These are phyloP conservation scores for Agrochola lychnidis DNA, from an alignment of 2,888 invertebrate genomes.

Conservation along the genomic window DNA sequence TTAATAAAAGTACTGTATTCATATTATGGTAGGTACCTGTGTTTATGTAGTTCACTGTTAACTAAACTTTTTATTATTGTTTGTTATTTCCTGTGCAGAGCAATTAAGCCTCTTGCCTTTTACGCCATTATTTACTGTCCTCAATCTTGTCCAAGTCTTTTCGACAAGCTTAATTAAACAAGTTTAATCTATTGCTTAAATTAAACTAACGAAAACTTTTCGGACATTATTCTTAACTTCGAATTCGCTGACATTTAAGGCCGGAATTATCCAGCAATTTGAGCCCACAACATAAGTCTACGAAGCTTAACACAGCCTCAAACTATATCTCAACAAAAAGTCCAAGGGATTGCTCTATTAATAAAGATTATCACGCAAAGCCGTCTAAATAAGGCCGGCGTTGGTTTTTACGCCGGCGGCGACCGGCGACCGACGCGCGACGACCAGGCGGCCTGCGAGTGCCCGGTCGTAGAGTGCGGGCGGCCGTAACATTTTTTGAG, in stretches of 20 bases:
- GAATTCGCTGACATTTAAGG: conserved; percentile 21
- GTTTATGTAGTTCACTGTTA: conserved; percentile 2
- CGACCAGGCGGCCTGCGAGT: not conserved
- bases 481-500: conserved; percentile 49
- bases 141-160: conserved; percentile 32
- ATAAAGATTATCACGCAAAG: conserved; percentile 62
- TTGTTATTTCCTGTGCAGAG: not conserved
- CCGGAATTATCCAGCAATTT: conserved; percentile 39
- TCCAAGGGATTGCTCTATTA: conserved; percentile 54
- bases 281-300: conserved; percentile 34
- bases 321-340: conserved; percentile 53
- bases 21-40: not conserved
- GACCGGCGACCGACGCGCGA: not conserved
- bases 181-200: conserved; percentile 49
- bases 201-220: conserved; percentile 33
- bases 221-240: conserved; percentile 33
- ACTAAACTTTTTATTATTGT: not conserved
- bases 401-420: conserved; percentile 33
- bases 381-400: conserved; percentile 43
- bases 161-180: conserved; percentile 40
- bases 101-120: not conserved
- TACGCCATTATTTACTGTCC: conserved; percentile 8
- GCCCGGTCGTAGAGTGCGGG: conserved; percentile 33
- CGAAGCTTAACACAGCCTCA: conserved; percentile 42
- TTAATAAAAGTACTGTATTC: conserved; percentile 34